phyloP scores from a whole-genome alignment of 2,797 vertebrate species.

The Anolis apletophallus region DNA sequence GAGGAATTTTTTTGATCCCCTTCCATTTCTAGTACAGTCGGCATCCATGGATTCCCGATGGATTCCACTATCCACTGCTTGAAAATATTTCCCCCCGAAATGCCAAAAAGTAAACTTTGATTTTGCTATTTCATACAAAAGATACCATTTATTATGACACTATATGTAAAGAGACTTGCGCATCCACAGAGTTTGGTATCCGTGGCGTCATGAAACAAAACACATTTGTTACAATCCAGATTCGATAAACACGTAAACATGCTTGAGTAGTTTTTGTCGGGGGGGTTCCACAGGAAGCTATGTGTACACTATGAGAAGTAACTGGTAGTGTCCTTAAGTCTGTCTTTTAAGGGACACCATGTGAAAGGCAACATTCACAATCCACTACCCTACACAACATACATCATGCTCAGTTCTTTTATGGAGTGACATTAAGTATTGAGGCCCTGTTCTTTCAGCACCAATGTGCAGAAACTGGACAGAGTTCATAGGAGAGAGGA shows the following conservation, averaged over 20 bases:
- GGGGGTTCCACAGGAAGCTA: background rate
- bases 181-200: no score
- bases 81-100: no score
- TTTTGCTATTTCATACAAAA: no score
- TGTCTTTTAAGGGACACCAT: background rate
- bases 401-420: background rate
- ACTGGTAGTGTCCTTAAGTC: background rate
- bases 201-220: no score
- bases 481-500: constrained; percentile 6
- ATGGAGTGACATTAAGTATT: background rate
- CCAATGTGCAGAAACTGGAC: background rate
- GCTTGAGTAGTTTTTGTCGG: background rate
- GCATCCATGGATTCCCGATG: no score
- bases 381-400: background rate
- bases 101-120: no score
- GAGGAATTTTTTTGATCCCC: background rate
- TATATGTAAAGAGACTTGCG: no score
- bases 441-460: background rate
- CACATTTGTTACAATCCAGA: no score
- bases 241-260: background rate
- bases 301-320: background rate
- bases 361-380: background rate
- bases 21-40: background rate
- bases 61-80: no score
- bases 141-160: no score